Evolutionary conservation across 2,113 vertebrate species (phyloP).

Genomic region (Apodemus sylvaticus): DNA sequence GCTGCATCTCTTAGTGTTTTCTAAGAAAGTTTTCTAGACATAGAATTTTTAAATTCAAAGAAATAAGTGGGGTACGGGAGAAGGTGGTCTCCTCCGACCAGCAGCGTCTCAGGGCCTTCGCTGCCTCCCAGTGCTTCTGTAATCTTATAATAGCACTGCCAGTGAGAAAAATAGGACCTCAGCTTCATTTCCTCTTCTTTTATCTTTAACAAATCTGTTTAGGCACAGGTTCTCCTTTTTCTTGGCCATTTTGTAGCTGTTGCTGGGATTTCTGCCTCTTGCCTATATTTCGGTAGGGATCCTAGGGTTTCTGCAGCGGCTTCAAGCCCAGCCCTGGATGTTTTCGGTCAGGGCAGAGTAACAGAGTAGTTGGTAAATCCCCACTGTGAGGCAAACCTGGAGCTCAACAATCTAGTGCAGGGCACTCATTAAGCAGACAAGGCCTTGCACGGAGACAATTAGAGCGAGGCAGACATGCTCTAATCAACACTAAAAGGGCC

Average conservation of each 20-base stretch:
- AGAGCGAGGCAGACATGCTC: slow-evolving; percentile 53
- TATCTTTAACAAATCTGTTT: slow-evolving; percentile 50
- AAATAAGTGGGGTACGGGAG: background rate
- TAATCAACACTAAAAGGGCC: slow-evolving; percentile 53
- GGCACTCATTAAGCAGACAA: slow-evolving; percentile 48
- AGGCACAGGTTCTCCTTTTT: background rate
- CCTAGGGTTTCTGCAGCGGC: background rate
- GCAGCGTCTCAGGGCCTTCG: background rate
- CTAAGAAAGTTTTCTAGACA: background rate
- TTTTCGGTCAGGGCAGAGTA: background rate
- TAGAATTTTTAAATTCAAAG: background rate
- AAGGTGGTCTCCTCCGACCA: background rate
- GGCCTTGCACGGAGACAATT: slow-evolving; percentile 39
- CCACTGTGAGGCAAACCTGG: background rate
- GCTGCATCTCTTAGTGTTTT: background rate
- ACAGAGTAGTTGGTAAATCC: background rate
- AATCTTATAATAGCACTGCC: slow-evolving; percentile 12
- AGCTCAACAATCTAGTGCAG: slow-evolving; percentile 52
- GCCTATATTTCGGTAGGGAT: background rate
- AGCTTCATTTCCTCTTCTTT: slow-evolving; percentile 32
- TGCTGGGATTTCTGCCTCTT: background rate
- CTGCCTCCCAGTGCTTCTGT: background rate
- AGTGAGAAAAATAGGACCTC: slow-evolving; percentile 22
- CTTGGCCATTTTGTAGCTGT: background rate
- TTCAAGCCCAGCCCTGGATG: background rate